These are phyloP conservation scores for Pelodytes ibericus DNA, from an alignment of 2,797 vertebrate genomes.

Conservation along the genomic window DNA sequence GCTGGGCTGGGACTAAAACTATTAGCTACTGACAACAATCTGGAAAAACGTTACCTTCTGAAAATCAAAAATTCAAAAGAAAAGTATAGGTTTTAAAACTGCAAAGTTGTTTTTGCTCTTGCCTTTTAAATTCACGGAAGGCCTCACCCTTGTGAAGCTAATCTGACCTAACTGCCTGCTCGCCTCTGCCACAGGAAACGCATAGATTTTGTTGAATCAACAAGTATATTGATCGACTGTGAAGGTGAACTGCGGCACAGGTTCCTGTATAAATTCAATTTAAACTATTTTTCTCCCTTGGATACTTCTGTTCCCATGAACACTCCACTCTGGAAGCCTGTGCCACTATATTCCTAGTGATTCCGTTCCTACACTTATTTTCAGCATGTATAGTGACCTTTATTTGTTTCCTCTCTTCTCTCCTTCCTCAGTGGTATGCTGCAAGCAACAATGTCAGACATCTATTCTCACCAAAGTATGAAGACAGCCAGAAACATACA, in stretches of 20 bases:
- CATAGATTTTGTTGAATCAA: conserved; percentile 23
- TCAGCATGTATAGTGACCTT: background rate
- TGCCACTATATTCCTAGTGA: background rate
- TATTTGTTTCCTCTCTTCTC: background rate
- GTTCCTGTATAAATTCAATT: conserved; percentile 17
- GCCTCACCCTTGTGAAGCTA: background rate
- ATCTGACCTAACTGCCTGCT: background rate
- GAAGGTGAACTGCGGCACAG: conserved; percentile 36
- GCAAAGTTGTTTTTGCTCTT: background rate
- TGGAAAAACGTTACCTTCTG: background rate
- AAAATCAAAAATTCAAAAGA: background rate
- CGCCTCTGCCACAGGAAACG: background rate
- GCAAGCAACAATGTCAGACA: background rate
- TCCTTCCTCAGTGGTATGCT: background rate
- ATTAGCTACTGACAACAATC: too few species aligned
- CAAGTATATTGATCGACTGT: conserved; percentile 34
- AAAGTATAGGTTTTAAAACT: background rate
- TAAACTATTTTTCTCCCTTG: conserved; percentile 17
- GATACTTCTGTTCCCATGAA: conserved; percentile 33
- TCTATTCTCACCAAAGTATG: background rate
- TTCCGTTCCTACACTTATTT: background rate
- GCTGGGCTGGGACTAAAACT: too few species aligned
- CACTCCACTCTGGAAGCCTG: conserved; percentile 7
- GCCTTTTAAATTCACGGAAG: background rate
- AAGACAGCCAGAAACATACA: too few species aligned